Base-by-base conservation (phyloP, 1,140 invertebrate genomes). In the Elymnias hypermnestra region DNA sequence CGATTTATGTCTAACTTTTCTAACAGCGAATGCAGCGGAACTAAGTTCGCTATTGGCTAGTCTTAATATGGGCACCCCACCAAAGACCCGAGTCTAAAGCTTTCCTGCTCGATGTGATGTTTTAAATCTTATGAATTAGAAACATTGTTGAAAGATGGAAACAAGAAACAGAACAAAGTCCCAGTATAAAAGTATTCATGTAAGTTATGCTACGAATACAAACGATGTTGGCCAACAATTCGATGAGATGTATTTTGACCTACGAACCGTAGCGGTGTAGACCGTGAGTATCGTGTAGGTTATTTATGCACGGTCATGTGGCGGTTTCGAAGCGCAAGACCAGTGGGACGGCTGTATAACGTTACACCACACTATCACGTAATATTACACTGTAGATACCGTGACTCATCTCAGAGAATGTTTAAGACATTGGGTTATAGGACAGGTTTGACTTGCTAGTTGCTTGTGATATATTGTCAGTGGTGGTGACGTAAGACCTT, bases 321-420 rank as follows among this genome's bases (percentile, higher is more conserved):
- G 23, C n/a, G n/a, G n/a, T n/a, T 8, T 25, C 7, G 10, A n/a
- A 12, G 9, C 26, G 26, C 9, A 5, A 13, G 26, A 29, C 10
- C 23, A 6, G 26, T 12, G 26, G 13, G 26, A 29, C 13, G 26
- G 26, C 26, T 1, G 26, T 29, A 12, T 29, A 29, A 29, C 26
- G 26, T 29, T 29, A 29, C 26, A 29, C 10, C 45, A 40, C 36
- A 29, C 18, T 13, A n/a, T 40, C 45, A 48, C 37, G 45, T 48
- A 48, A 48, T 48, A 10, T 48, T 35, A 48, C 37, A 48, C 45
- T 36, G 45, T 40, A 21, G 14, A 40, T 26, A 33, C 28, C 12
- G 36, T 40, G 37, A 40, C 8, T 40, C 45, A 48, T 48, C 37
- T 23, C 8, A 13, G 29, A 12, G 29, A 8, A 33, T 33, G 31